phyloP scores from a whole-genome alignment of 2,888 invertebrate species.

The Drosophila multiciliata region DNA sequence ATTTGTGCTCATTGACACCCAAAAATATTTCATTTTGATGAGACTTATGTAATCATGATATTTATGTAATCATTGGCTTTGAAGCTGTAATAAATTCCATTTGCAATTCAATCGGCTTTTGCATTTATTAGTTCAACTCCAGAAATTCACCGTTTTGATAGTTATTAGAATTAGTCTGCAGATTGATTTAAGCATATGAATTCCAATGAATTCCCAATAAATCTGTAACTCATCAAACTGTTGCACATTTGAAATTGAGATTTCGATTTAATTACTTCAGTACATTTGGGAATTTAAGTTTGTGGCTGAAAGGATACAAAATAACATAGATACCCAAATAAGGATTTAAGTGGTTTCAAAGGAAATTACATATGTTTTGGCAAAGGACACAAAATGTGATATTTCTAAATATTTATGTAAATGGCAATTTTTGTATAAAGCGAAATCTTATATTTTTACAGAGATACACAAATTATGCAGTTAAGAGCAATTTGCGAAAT shows the following conservation, averaged over 20 bases:
- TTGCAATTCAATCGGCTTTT: conserved; percentile 29
- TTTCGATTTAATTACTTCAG: neutral
- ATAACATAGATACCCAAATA: neutral
- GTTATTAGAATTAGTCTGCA: conserved; percentile 6
- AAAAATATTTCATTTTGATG: neutral
- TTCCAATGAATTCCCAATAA: conserved; percentile 16
- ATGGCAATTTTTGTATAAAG: neutral
- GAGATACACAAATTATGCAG: neutral
- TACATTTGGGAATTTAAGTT: neutral
- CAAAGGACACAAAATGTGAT: neutral
- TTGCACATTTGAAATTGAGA: conserved; percentile 3
- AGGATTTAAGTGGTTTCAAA: neutral
- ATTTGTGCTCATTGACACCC: conserved; percentile 45
- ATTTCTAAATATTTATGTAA: neutral
- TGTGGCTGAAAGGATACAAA: neutral
- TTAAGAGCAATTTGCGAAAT: neutral
- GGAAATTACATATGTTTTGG: neutral
- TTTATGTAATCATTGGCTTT: neutral
- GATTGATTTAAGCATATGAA: conserved; percentile 1
- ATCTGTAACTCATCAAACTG: neutral
- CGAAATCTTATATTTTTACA: neutral
- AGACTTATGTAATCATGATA: no score
- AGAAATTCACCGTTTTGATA: conserved; percentile 11
- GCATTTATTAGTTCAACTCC: conserved; percentile 5
- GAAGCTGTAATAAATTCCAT: conserved; percentile 20